A percentile compares a stretch with the other conserved stretches of the same genome.
Conservation (phyloP, 2,888 invertebrate genomes). For the Crepidodera aurea region DNA sequence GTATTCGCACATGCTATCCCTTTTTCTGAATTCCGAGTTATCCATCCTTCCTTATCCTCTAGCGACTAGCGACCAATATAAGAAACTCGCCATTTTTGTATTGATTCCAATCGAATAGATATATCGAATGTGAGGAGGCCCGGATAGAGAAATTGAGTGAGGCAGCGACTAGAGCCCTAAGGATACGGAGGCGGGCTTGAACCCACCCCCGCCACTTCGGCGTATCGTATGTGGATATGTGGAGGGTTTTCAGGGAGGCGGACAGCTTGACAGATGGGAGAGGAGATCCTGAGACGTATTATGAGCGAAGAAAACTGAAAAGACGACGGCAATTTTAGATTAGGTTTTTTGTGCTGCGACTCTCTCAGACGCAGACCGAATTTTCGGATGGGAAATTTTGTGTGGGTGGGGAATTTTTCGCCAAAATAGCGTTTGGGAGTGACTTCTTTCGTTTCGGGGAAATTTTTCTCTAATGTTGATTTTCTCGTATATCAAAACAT, state of each 20-base stretch:
- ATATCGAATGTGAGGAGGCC: slow-evolving; percentile 52
- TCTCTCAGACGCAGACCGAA: slow-evolving; percentile 28
- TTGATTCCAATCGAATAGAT: slow-evolving; percentile 57
- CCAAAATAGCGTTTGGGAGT: slow-evolving; percentile 25
- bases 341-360: slow-evolving; percentile 30
- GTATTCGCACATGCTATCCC: too few relatives aligned
- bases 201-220: slow-evolving; percentile 53
- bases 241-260: slow-evolving; percentile 56
- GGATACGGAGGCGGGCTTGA: slow-evolving; percentile 50
- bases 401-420: slow-evolving; percentile 25
- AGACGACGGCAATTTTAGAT: slow-evolving; percentile 35
- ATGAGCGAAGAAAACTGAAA: slow-evolving; percentile 38
- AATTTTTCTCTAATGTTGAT: slow-evolving; percentile 21
- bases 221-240: slow-evolving; percentile 62
- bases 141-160: slow-evolving; percentile 49
- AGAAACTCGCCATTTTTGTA: slow-evolving; percentile 55
- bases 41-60: neutral
- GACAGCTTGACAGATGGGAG: slow-evolving; percentile 52
- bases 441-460: slow-evolving; percentile 22
- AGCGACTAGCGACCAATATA: slow-evolving; percentile 27
- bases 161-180: slow-evolving; percentile 42
- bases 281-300: slow-evolving; percentile 32
- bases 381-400: slow-evolving; percentile 26
- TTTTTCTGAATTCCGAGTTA: slow-evolving; percentile 20
- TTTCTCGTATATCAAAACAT: slow-evolving; percentile 17